These are phyloP conservation scores for Clunio marinus DNA, from an alignment of 2,888 invertebrate species.

Conservation along the genomic window DNA sequence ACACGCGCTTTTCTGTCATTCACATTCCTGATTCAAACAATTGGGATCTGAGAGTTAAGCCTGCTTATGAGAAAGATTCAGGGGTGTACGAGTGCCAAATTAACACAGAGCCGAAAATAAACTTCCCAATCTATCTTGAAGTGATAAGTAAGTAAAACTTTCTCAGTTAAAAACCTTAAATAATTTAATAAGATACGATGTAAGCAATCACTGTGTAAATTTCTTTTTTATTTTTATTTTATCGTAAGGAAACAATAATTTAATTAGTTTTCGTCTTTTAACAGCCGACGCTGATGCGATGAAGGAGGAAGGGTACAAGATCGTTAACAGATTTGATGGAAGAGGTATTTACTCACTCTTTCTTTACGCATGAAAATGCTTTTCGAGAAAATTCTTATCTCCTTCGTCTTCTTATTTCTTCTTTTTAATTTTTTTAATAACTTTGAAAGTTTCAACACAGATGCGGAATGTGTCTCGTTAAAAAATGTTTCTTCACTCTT, in stretches of 20 bases:
- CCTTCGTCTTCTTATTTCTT: no score
- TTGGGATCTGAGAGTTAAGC: constrained; percentile 80
- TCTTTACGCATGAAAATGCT: neutral
- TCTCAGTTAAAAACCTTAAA: neutral
- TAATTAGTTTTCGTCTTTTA: constrained; percentile 25
- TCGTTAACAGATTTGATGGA: constrained; percentile 28
- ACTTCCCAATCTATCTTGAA: constrained; percentile 72
- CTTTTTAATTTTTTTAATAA: constrained; percentile 17
- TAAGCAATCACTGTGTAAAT: no score
- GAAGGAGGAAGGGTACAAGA: constrained; percentile 20
- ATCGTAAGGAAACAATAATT: constrained; percentile 12
- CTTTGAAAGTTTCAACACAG: neutral
- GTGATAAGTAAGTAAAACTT: constrained; percentile 52
- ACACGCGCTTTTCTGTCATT: constrained; percentile 76
- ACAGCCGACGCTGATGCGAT: constrained; percentile 58
- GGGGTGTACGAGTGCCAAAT: constrained; percentile 74
- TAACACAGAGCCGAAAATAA: constrained; percentile 85
- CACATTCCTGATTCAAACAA: constrained; percentile 81
- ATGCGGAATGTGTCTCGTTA: constrained; percentile 6
- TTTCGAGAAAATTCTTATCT: neutral
- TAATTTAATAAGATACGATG: no score
- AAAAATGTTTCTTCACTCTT: no score
- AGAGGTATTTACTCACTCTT: constrained; percentile 19
- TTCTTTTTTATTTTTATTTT: no score
- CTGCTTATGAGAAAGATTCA: constrained; percentile 76